Conservation (phyloP, 2,888 invertebrate genomes). For the Hemistola chrysoprasaria region DNA sequence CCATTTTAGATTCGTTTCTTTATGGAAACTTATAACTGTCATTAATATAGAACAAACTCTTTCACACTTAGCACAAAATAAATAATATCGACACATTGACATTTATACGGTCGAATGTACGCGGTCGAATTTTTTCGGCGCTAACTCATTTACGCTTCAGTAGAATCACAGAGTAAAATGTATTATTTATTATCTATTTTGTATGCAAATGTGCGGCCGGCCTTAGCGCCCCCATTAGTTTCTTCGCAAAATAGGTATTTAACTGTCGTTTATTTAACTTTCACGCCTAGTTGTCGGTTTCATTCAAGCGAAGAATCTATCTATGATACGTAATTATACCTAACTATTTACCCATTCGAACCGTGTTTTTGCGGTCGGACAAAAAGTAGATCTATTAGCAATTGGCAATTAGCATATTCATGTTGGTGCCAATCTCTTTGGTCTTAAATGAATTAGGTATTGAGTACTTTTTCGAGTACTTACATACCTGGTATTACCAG, state of each 20-base stretch:
- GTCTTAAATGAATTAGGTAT: neutral
- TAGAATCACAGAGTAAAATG: constrained; percentile 20
- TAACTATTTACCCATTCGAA: constrained; percentile 13
- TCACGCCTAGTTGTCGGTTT: constrained; percentile 38
- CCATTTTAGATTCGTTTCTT: too few relatives aligned
- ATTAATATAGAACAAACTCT: constrained; percentile 13
- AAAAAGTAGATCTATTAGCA: constrained; percentile 13
- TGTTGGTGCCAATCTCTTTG: constrained; percentile 4
- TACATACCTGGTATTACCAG: too few relatives aligned
- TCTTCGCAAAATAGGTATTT: constrained; percentile 34
- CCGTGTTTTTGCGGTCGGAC: constrained; percentile 13
- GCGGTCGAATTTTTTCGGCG: constrained; percentile 22
- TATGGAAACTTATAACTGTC: too few relatives aligned
- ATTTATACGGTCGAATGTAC: too few relatives aligned
- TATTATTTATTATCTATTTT: too few relatives aligned
- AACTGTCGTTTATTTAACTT: constrained; percentile 39
- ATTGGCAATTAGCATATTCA: neutral
- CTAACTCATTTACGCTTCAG: constrained; percentile 16
- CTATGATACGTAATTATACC: constrained; percentile 1
- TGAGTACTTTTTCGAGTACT: neutral
- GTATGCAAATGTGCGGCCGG: constrained; percentile 22
- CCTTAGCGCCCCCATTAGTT: constrained; percentile 28
- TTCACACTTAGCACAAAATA: constrained; percentile 18
- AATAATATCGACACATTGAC: constrained; percentile 16
- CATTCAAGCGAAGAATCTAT: constrained; percentile 24